Evolutionary conservation across 1,140 invertebrate genomes (phyloP).

Genomic region (Drosophila ambigua): DNA sequence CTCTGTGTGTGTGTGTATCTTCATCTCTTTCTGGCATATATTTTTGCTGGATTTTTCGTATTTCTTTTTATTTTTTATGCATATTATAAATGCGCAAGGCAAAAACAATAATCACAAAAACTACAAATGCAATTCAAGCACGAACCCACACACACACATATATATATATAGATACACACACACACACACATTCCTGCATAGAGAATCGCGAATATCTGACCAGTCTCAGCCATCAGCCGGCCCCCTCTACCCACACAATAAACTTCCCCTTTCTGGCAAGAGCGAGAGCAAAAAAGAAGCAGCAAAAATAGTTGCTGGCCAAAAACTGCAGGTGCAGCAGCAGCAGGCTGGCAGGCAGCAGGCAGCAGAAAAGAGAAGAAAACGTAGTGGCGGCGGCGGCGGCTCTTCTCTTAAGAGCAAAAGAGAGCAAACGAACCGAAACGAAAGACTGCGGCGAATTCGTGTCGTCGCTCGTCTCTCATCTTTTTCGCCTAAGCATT

Average conservation of each 20-base stretch:
- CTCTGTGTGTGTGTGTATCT: constrained; percentile 11
- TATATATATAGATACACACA: not conserved
- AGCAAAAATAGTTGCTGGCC: constrained; percentile 27
- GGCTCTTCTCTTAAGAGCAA: constrained; percentile 55
- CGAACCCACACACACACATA: constrained; percentile 17
- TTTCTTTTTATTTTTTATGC: constrained; percentile 65
- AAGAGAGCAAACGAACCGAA: constrained; percentile 35
- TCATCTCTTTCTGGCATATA: constrained; percentile 3
- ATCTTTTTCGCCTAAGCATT: constrained; percentile 60
- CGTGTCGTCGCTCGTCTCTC: constrained; percentile 31
- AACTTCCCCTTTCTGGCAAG: not conserved
- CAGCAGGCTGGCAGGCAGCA: constrained; percentile 21
- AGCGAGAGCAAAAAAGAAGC: constrained; percentile 25
- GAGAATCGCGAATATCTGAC: constrained; percentile 25
- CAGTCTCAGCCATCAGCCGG: constrained; percentile 63
- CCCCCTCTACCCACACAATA: constrained; percentile 1
- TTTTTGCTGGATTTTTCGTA: constrained; percentile 56
- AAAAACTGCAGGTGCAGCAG: constrained; percentile 68
- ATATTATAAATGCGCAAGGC: constrained; percentile 67
- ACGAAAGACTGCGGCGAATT: constrained; percentile 64
- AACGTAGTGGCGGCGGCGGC: constrained; percentile 6
- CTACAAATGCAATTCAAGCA: constrained; percentile 29
- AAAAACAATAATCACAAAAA: constrained; percentile 57
- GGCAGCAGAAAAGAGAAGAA: constrained; percentile 49
- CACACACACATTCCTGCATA: constrained; percentile 2